phyloP scores from a whole-genome alignment of 2,888 invertebrate genomes.

The Drosophila imparisetae region DNA sequence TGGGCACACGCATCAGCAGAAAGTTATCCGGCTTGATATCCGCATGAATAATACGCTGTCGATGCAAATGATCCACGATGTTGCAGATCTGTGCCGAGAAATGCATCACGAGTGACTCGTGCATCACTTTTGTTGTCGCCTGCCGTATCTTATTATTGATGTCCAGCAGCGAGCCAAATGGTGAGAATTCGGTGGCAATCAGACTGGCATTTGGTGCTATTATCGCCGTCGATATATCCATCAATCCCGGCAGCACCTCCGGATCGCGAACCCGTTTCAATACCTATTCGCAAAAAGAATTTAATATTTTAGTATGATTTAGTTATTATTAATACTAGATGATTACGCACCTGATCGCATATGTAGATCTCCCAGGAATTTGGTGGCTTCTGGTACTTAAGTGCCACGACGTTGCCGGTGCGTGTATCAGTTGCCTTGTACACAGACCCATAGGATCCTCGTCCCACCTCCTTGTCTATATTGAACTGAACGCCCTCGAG shows the following conservation, averaged over 20 bases:
- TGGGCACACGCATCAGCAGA: slow-evolving; percentile 89
- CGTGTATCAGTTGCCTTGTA: slow-evolving; percentile 85
- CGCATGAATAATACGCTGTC: slow-evolving; percentile 95
- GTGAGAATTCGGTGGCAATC: slow-evolving; percentile 93
- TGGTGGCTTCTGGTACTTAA: slow-evolving; percentile 95
- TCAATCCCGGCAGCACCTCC: slow-evolving; percentile 87
- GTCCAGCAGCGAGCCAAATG: slow-evolving; percentile 93
- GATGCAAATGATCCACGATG: slow-evolving; percentile 93
- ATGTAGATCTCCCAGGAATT: slow-evolving; percentile 98
- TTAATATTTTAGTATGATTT: neutral
- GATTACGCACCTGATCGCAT: slow-evolving; percentile 85
- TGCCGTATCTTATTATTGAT: slow-evolving; percentile 91
- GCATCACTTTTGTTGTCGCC: slow-evolving; percentile 90
- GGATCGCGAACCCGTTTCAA: slow-evolving; percentile 85
- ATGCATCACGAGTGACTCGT: slow-evolving; percentile 91
- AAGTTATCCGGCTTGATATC: slow-evolving; percentile 99
- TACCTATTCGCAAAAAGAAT: slow-evolving; percentile 59
- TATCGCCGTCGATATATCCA: slow-evolving; percentile 92
- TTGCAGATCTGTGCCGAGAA: slow-evolving; percentile 94
- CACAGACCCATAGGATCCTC: slow-evolving; percentile 94
- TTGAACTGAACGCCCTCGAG: slow-evolving; percentile 87
- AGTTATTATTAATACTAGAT: neutral
- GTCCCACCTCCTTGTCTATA: slow-evolving; percentile 91
- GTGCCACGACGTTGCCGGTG: slow-evolving; percentile 86
- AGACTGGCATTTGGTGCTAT: slow-evolving; percentile 93